phyloP scores from a whole-genome alignment of 2,797 vertebrate genomes.

The Microcaecilia unicolor region DNA sequence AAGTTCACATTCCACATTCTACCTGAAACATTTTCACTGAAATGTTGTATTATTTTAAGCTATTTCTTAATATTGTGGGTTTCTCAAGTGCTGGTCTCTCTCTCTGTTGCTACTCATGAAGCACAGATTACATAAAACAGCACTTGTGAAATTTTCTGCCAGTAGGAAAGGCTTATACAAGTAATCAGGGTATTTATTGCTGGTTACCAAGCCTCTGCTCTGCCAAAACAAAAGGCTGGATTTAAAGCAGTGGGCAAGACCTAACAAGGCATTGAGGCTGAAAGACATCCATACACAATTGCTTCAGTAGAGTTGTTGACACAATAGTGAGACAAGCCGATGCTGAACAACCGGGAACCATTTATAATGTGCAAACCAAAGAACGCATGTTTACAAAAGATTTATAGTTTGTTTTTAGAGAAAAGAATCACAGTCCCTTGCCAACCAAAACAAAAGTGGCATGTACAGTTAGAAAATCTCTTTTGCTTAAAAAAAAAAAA shows the following conservation, averaged over 20 bases:
- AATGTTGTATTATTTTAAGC: neutral
- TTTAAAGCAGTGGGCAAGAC: conserved; percentile 22
- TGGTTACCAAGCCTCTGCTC: conserved; percentile 15
- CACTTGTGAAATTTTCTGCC: conserved; percentile 27
- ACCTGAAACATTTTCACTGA: neutral
- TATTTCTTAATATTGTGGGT: conserved; percentile 20
- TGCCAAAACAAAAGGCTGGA: conserved; percentile 21
- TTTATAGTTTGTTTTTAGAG: conserved; percentile 26
- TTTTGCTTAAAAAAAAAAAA: conserved; percentile 44
- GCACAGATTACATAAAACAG: conserved; percentile 39
- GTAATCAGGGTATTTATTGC: conserved; percentile 28
- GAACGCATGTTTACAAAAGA: conserved; percentile 37
- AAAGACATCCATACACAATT: conserved; percentile 31
- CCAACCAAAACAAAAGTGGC: conserved; percentile 31
- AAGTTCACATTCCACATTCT: neutral
- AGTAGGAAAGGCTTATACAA: conserved; percentile 29
- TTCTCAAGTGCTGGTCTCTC: no score
- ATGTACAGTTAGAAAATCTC: conserved; percentile 41
- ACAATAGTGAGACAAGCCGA: conserved; percentile 5
- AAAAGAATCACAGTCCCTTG: conserved; percentile 16
- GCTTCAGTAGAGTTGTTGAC: conserved; percentile 25
- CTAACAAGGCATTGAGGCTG: conserved; percentile 23
- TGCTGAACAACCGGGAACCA: conserved; percentile 7
- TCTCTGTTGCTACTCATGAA: conserved; percentile 34
- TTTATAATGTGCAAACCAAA: conserved; percentile 34